Percentiles rank a stretch among this genome's conserved stretches.
These are phyloP conservation scores for Fopius arisanus DNA, from an alignment of 1,140 invertebrate species.

Conservation along the genomic window DNA sequence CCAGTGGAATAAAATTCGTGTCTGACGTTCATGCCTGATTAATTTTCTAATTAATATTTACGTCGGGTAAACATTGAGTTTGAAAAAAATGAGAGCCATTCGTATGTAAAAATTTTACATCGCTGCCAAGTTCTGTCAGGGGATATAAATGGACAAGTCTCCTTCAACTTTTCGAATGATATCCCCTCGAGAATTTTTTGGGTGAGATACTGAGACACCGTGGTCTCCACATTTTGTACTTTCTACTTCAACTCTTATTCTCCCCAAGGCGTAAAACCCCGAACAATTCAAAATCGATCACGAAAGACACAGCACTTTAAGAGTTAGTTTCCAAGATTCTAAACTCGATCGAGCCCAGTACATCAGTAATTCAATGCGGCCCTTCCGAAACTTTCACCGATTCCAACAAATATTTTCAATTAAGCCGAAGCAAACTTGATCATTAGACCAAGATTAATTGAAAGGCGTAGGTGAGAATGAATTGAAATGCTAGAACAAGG, in stretches of 20 bases:
- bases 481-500: not conserved
- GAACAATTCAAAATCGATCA: not conserved
- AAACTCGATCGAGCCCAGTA: not conserved
- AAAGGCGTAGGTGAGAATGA: not conserved
- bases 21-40: not conserved
- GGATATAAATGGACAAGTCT: slow-evolving; percentile 21
- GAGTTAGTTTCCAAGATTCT: slow-evolving; percentile 1
- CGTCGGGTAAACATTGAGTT: too few relatives aligned
- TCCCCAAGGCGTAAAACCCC: not conserved
- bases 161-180: slow-evolving; percentile 20
- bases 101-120: not conserved
- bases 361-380: not conserved
- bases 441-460: not conserved
- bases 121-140: slow-evolving; percentile 2
- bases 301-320: not conserved
- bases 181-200: not conserved
- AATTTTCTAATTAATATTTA: too few relatives aligned
- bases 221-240: not conserved
- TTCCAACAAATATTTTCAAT: not conserved
- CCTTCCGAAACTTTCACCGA: not conserved
- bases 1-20: not conserved
- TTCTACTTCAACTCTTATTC: not conserved
- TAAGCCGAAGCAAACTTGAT: not conserved
- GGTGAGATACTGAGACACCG: not conserved
- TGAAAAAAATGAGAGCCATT: not conserved